These are phyloP conservation scores for Dorcus parallelipipedus DNA, from an alignment of 2,888 invertebrate genomes.

Conservation along the genomic window DNA sequence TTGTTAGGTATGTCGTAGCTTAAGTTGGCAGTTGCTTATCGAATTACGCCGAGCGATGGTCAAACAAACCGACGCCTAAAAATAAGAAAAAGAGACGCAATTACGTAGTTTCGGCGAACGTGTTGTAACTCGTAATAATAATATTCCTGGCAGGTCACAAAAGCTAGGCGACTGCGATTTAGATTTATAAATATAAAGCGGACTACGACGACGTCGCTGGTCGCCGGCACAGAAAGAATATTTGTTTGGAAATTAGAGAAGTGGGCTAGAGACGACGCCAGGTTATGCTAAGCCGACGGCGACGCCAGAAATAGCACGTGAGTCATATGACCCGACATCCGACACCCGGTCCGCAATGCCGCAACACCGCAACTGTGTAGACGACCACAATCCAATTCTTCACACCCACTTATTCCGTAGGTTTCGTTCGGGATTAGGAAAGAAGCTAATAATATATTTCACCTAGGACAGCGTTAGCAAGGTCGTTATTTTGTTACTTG, in stretches of 20 bases:
- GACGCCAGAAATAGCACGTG: conserved; percentile 40
- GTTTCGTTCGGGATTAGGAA: conserved; percentile 9
- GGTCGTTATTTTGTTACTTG: not conserved
- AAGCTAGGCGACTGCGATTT: conserved; percentile 9
- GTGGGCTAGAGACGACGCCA: conserved; percentile 31
- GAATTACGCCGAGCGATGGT: too few species aligned
- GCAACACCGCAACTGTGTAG: conserved; percentile 30
- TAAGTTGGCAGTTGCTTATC: too few species aligned
- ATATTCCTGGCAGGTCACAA: conserved; percentile 16
- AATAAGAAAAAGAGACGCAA: not conserved
- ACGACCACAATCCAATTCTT: conserved; percentile 25
- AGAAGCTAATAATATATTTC: conserved; percentile 10
- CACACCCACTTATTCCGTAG: conserved; percentile 18
- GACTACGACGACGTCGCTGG: not conserved
- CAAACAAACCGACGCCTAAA: too few species aligned
- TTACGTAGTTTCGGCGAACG: not conserved
- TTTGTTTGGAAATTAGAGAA: conserved; percentile 32
- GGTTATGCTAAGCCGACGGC: conserved; percentile 33
- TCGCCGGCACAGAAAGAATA: conserved; percentile 22
- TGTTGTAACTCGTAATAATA: conserved; percentile 10
- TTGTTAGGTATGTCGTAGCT: too few species aligned
- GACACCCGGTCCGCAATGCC: conserved; percentile 32
- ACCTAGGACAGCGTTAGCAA: conserved; percentile 4
- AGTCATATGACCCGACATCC: conserved; percentile 39
- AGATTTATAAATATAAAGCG: conserved; percentile 24